Base-by-base conservation (phyloP, 2,797 vertebrate species). In the Ara ararauna region DNA sequence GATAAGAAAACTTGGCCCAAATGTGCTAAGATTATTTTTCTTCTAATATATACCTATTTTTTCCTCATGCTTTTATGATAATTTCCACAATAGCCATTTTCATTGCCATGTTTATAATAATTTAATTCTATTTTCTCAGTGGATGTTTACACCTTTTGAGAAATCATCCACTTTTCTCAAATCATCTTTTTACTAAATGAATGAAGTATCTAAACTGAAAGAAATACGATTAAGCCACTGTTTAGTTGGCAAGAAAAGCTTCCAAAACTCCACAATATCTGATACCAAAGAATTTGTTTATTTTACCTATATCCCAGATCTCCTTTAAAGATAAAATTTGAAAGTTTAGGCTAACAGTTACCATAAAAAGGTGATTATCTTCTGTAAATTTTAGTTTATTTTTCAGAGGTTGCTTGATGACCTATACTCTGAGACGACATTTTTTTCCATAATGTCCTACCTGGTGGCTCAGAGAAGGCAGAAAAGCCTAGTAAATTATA, bases 201-300 rank as follows among this genome's bases (percentile, higher is more conserved):
- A 72, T 6, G 12, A 77, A 45, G 5, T 11, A 45, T 15, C 16
- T 36, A 60, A 68, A 38, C 7, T 61, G 38, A 72, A 68, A 74
- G 15, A 91, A 44, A 20, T 26, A 67, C 36, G 16, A 11, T 47
- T 38, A 84, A 53, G 8, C 5, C 10, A 15, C 7, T 54, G 12
- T 93, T 91, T 90, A 65, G 17, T 62, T 87, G 32, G 23, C 24
- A 83, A 58, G 64, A 83, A 93, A 93, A 72, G 21, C 26, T 90
- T 61, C 34, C 47, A 60, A 71, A 51, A 81, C 75, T 38, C 71
- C 45, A 21, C 17, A 89, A 16, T 40, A 60, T 67, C 13, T 82
- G 21, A 85, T 62, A 75, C 6, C 17, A 76, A 38, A 60, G 11
- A 94, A 45, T 80, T 38, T 76, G 23, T 56, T 87, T 88, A 44